Base-by-base conservation (phyloP, 2,113 vertebrate species). In the Paradoxurus hermaphroditus region DNA sequence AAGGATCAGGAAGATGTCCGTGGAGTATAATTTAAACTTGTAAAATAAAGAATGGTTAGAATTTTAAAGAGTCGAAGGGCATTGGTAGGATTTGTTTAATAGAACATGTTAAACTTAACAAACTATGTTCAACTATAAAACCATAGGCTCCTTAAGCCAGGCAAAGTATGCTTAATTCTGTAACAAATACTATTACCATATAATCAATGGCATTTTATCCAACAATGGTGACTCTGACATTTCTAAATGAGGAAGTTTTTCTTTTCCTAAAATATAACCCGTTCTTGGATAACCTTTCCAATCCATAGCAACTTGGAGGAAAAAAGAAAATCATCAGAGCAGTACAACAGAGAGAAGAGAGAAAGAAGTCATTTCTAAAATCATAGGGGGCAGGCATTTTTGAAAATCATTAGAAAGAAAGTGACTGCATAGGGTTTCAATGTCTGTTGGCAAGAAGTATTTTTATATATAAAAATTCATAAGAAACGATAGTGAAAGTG, bases 51-150 rank as follows among this genome's bases (percentile, higher is more conserved):
- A 10, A 59, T 89, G 21, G 36, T 73, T 90, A 91, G 27, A 93
- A 97, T 90, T 96, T 92, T 84, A 86, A 14, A 67, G 79, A 79
- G 25, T 86, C 73, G 7, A 73, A 77, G 11, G 12, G 5, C 5
- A n/a, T 11, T 73, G 5, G 10, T 73, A 83, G 7, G n/a, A 89
- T 41, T 51, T 92, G 18, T 63, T 82, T 86, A 77, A 79, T 2
- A 83, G 41, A 73, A 78, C 36, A 68, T 68, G 62, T 19, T 67
- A 67, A 92, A 87, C 31, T 88, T 94, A 79, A 93, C 12, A 90
- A 89, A 92, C 72, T 25, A 90, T 56, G 34, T 94, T 94, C 53
- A 95, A 78, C 7, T 86, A n/a, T 83, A 86, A 95, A 90, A 92
- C 6, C 27, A 10, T 44, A 73, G 21, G 14, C 44, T 53, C 21